phyloP scores from a whole-genome alignment of 2,888 invertebrate genomes.

The Pterostichus niger region DNA sequence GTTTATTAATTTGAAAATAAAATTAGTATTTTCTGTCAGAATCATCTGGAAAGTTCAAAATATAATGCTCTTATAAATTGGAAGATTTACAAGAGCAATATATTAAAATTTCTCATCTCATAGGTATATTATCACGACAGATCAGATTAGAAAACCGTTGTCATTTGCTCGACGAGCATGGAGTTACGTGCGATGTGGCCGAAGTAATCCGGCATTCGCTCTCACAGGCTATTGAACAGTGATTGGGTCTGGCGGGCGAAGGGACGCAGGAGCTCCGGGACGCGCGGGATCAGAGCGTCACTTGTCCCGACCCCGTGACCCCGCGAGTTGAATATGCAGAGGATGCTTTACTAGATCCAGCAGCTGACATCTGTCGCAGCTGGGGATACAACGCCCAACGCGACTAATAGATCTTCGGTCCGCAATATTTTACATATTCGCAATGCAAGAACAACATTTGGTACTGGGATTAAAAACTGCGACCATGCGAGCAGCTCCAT shows the following conservation, averaged over 20 bases:
- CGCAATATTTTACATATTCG: constrained; percentile 53
- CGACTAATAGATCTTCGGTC: constrained; percentile 55
- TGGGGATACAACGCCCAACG: constrained; percentile 47
- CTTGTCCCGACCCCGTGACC: constrained; percentile 29
- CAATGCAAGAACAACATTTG: constrained; percentile 28
- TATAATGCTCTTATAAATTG: no score
- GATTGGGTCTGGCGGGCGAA: constrained; percentile 49
- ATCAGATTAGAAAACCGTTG: constrained; percentile 59
- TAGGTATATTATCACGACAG: constrained; percentile 21
- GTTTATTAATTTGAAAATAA: no score
- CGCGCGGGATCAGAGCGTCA: constrained; percentile 24
- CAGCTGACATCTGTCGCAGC: constrained; percentile 63
- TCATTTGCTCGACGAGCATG: constrained; percentile 13
- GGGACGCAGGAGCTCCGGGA: neutral
- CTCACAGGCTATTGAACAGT: constrained; percentile 65
- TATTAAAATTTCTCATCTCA: constrained; percentile 36
- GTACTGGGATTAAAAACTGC: constrained; percentile 29
- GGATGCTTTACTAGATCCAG: constrained; percentile 9
- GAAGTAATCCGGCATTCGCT: constrained; percentile 57
- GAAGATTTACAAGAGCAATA: constrained; percentile 20
- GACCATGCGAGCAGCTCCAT: neutral
- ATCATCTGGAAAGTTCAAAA: no score
- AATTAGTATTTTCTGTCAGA: neutral
- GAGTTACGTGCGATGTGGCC: constrained; percentile 15
- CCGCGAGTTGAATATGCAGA: constrained; percentile 64